phyloP scores from a whole-genome alignment of 2,888 invertebrate species.

The Copidosoma aretas region DNA sequence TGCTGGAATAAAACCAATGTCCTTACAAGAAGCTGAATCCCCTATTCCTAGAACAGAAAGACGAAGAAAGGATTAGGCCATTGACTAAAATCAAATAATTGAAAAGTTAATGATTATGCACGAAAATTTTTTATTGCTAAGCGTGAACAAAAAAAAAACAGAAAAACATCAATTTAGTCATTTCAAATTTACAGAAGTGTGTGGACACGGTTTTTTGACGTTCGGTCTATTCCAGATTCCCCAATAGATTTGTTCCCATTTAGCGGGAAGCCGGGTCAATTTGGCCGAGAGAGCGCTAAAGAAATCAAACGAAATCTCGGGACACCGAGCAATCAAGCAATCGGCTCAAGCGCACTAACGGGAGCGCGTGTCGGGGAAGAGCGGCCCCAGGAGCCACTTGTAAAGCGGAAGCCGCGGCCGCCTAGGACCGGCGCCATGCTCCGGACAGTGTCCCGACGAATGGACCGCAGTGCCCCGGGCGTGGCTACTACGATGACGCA shows the following conservation, averaged over 20 bases:
- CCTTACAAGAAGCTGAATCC: slow-evolving; percentile 59
- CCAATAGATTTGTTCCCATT: too few species aligned
- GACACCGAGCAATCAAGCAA: neutral
- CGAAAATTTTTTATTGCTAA: neutral
- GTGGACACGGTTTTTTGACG: too few species aligned
- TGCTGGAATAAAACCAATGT: slow-evolving; percentile 45
- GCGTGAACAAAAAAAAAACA: slow-evolving; percentile 12
- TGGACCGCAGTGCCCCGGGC: neutral
- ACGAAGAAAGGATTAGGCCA: slow-evolving; percentile 17
- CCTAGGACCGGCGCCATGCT: neutral
- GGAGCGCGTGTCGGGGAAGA: neutral
- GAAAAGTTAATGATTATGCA: slow-evolving; percentile 39
- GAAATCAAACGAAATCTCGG: too few species aligned
- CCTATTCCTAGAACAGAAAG: slow-evolving; percentile 58
- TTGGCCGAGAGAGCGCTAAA: too few species aligned
- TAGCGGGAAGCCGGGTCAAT: too few species aligned
- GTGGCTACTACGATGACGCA: neutral
- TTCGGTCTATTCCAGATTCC: too few species aligned
- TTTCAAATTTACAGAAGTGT: neutral
- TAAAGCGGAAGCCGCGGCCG: slow-evolving; percentile 6
- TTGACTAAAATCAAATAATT: neutral
- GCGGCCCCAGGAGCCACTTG: slow-evolving; percentile 23
- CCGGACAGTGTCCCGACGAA: neutral
- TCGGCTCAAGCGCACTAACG: neutral
- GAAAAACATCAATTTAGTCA: slow-evolving; percentile 4